Evolutionary conservation across 2,113 vertebrate genomes (phyloP).

Genomic region (Phodopus roborovskii): DNA sequence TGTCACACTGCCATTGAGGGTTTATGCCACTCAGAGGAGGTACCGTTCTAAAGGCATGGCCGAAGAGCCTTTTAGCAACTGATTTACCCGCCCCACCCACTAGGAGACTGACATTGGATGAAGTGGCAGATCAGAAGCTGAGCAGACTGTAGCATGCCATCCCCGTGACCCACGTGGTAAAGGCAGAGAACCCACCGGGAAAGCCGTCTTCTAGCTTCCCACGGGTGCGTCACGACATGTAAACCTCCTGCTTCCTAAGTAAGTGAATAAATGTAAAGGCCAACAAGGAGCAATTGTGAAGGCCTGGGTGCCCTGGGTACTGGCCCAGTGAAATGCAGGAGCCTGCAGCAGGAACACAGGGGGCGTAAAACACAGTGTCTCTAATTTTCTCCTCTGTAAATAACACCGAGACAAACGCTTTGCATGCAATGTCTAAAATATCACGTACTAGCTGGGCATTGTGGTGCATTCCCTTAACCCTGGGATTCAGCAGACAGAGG

Average conservation of each 20-base stretch:
- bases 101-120: neutral
- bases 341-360: neutral
- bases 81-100: neutral
- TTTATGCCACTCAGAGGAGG: conserved; percentile 33
- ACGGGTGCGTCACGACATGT: neutral
- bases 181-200: neutral
- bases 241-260: no score
- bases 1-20: neutral
- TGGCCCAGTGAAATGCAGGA: neutral
- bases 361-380: neutral
- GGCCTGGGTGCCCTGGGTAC: neutral
- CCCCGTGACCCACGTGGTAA: neutral
- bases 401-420: no score
- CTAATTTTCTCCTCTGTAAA: no score
- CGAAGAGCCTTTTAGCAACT: neutral
- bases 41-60: neutral
- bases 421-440: no score
- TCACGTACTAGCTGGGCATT: neutral
- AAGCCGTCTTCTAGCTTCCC: neutral
- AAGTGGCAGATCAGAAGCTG: neutral
- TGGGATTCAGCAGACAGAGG: neutral
- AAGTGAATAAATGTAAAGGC: neutral
- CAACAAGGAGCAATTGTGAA: neutral
- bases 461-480: neutral
- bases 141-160: neutral